These are phyloP conservation scores for Cladorhizidae sp. DNA, from an alignment of 37 sponge, comb jelly and placozoan species.

Conservation along the genomic window DNA sequence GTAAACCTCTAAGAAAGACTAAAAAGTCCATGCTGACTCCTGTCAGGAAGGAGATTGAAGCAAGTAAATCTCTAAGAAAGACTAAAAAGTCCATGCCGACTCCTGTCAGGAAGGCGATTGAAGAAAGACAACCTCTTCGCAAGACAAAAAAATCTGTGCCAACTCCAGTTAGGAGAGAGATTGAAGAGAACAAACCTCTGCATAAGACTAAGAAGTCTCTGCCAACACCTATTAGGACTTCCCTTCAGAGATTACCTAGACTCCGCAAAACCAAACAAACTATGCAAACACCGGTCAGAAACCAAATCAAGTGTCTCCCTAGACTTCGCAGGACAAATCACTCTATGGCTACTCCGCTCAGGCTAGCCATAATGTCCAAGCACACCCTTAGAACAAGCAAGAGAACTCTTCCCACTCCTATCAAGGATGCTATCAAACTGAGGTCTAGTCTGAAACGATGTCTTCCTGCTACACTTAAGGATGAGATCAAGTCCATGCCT, in stretches of 20 bases:
- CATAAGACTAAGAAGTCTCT: conserved; percentile 50
- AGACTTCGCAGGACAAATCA: conserved; percentile 27
- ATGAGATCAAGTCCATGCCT: conserved; percentile 35
- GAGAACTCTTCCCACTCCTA: conserved; percentile 52
- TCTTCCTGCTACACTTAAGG: conserved; percentile 38
- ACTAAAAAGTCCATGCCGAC: conserved; percentile 62
- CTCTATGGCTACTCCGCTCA: conserved; percentile 36
- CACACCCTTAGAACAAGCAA: conserved; percentile 18
- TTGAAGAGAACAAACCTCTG: conserved; percentile 22
- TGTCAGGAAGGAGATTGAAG: conserved; percentile 31
- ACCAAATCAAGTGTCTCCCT: conserved; percentile 1
- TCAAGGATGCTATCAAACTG: conserved; percentile 52
- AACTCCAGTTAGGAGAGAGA: conserved; percentile 29
- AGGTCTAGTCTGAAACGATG: neutral
- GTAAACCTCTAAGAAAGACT: conserved; percentile 45
- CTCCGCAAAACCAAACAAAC: neutral
- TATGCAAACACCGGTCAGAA: conserved; percentile 9
- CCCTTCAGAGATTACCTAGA: neutral
- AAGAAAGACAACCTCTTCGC: conserved; percentile 15
- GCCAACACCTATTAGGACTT: neutral
- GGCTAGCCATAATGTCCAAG: conserved; percentile 18
- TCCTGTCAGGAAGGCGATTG: conserved; percentile 39
- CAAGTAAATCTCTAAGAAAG: conserved; percentile 13
- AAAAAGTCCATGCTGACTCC: conserved; percentile 57
- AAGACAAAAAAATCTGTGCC: conserved; percentile 47